Evolutionary conservation across 2,797 vertebrate species (phyloP), one percentile per base, ranked within the genome.

Genomic region (Premnoplex brunnescens): DNA sequence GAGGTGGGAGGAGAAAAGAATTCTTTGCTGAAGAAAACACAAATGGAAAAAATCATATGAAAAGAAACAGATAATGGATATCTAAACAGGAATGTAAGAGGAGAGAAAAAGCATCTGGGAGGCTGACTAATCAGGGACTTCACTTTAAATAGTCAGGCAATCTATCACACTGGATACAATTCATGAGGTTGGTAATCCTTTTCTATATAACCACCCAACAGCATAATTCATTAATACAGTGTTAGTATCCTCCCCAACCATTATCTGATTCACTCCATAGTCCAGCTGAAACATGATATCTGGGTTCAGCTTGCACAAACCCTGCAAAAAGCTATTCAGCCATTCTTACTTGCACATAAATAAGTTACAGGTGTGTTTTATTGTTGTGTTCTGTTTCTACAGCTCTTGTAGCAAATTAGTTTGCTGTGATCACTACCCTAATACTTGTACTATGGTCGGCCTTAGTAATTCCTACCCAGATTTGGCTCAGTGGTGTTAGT

Each of bases 111-210:
- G 20, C 81, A 90, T 91, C 94, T 95, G 88, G 28, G 39, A 94
- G 67, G 32, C 54, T 96, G 68, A 83, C 69, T 87, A 55, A 76
- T 56, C 78, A 73, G n/a, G 27, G 46, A 84, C 71, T 90, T 76
- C 71, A 81, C 56, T 43, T 95, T 84, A 82, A 95, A 80, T n/a
- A 90, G 83, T 88, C 88, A 93, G 80, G 89, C 87, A 94, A 96
- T 95, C 85, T 90, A 81, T 95, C 91, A 92, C 62, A 72, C 66
- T 54, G 59, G 56, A 69, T 93, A 88, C 94, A 95, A 94, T 86
- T 82, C 34, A 63, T 76, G 76, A 64, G 34, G 37, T 10, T 90
- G 56, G 44, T 88, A 93, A 91, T 86, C 86, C 91, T 76, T 84
- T 92, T 64, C 91, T 75, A 14, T 55, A 36, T 78, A 92, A 73